Evolutionary conservation across 2,888 invertebrate genomes (phyloP).

Genomic region (Flexamia atlantica): DNA sequence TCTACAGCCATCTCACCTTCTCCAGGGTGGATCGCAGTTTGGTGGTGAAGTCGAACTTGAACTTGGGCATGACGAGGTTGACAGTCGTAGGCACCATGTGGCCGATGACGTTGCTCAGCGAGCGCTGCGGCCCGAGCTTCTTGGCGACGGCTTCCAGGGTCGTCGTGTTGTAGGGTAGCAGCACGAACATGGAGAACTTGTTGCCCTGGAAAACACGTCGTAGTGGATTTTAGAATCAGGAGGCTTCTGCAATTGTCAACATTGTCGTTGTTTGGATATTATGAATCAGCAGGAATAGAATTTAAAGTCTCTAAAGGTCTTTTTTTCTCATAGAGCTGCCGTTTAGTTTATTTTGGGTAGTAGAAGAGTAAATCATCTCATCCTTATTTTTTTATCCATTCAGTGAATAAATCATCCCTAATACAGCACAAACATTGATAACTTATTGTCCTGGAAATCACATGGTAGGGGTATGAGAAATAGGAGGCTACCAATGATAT

Average conservation of each 20-base stretch:
- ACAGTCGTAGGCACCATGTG: slow-evolving; percentile 80
- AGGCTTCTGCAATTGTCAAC: no score
- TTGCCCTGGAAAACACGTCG: slow-evolving; percentile 82
- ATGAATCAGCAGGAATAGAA: no score
- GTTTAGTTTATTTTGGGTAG: no score
- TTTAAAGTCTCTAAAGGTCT: no score
- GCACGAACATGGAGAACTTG: slow-evolving; percentile 85
- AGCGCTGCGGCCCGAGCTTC: slow-evolving; percentile 77
- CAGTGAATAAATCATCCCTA: no score
- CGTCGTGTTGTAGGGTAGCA: slow-evolving; percentile 82
- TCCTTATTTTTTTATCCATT: no score
- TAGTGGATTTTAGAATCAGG: no score
- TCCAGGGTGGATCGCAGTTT: slow-evolving; percentile 80
- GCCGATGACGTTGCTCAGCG: slow-evolving; percentile 78
- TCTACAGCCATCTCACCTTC: slow-evolving; percentile 76
- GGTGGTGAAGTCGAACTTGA: slow-evolving; percentile 84
- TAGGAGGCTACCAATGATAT: slow-evolving; percentile 64
- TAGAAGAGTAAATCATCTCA: no score
- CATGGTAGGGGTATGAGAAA: slow-evolving; percentile 65
- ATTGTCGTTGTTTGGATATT: no score
- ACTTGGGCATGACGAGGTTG: slow-evolving; percentile 84
- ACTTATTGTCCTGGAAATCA: not conserved
- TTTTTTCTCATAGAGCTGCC: no score
- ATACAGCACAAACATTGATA: no score
- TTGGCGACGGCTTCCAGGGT: slow-evolving; percentile 80